Percentiles rank a stretch among this genome's conserved stretches.
phyloP scores from a whole-genome alignment of 64 coral and sea anemone genomes.

The Montipora efflorescens region DNA sequence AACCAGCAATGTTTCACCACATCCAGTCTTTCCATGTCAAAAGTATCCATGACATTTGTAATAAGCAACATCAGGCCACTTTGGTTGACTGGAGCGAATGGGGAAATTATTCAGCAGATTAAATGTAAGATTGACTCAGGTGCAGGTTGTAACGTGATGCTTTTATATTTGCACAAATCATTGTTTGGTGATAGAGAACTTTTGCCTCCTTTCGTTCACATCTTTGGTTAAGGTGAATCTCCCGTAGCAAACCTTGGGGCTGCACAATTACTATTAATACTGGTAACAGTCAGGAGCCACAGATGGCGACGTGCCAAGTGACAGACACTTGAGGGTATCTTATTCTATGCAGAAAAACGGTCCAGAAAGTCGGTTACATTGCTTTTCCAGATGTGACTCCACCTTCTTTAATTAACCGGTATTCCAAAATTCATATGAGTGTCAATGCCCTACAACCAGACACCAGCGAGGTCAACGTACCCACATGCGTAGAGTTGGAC shows the following conservation, averaged over 20 bases:
- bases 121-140: too few relatives aligned
- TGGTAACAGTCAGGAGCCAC: background rate
- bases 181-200: background rate
- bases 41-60: too few relatives aligned
- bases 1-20: too few relatives aligned
- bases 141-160: background rate
- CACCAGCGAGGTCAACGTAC: background rate
- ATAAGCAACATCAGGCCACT: too few relatives aligned
- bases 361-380: background rate
- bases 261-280: background rate
- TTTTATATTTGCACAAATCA: slow-evolving; percentile 9
- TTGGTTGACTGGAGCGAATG: too few relatives aligned
- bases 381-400: slow-evolving; percentile 5
- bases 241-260: background rate
- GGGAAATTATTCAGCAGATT: too few relatives aligned
- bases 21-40: too few relatives aligned
- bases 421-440: slow-evolving; percentile 10
- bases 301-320: slow-evolving; percentile 15
- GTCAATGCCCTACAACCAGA: slow-evolving; percentile 2
- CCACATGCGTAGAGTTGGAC: slow-evolving; percentile 3
- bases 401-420: background rate
- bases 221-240: slow-evolving; percentile 8
- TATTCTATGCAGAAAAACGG: slow-evolving; percentile 15
- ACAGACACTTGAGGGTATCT: slow-evolving; percentile 4
- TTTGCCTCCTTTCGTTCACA: background rate